These are phyloP conservation scores for Mnemiopsis leidyi DNA, from an alignment of 37 sponge, comb jelly and placozoan genomes.

Conservation along the genomic window DNA sequence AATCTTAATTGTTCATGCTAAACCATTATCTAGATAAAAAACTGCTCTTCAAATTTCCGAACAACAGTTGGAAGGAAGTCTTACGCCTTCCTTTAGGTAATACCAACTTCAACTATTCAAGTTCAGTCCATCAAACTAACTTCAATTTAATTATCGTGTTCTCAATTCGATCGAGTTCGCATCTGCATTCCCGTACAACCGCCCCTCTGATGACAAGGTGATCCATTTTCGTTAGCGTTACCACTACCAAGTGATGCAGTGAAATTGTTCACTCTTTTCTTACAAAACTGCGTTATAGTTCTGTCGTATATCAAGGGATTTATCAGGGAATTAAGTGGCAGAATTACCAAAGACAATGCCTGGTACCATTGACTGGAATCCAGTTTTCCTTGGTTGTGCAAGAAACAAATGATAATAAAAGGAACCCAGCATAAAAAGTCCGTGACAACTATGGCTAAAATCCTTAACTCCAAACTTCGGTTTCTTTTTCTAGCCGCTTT, in stretches of 20 bases:
- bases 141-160: no score
- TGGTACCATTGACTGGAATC: background rate
- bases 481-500: background rate
- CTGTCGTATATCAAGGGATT: background rate
- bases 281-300: background rate
- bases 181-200: no score
- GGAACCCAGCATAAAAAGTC: background rate
- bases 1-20: no score
- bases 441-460: background rate
- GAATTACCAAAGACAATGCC: background rate
- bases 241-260: background rate
- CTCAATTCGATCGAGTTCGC: no score
- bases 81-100: no score
- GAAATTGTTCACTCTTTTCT: background rate
- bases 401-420: background rate
- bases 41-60: no score
- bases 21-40: no score
- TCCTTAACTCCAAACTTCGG: background rate
- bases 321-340: background rate
- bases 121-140: no score
- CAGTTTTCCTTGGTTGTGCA: background rate
- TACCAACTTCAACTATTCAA: no score
- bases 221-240: background rate
- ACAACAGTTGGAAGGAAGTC: no score
- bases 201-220: no score